Evolutionary conservation across 2,113 vertebrate species (phyloP).

Genomic region (Dicerorhinus sumatrensis): DNA sequence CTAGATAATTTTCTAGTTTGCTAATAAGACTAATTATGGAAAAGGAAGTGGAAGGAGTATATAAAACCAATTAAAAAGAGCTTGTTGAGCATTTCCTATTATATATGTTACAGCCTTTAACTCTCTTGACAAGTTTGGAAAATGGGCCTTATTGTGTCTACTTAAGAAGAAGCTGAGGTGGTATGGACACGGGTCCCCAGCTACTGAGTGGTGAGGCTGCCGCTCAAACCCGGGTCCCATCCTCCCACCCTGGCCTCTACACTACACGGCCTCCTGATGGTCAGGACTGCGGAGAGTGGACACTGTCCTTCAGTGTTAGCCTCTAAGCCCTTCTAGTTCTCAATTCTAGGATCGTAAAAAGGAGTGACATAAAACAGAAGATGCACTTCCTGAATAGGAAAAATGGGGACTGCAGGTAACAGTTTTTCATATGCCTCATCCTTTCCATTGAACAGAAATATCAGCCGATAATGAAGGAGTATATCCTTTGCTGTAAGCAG

Average conservation of each 20-base stretch:
- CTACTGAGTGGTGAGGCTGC: not conserved
- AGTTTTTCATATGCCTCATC: not conserved
- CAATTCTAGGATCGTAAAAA: not conserved
- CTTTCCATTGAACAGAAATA: not conserved
- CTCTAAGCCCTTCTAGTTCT: not conserved
- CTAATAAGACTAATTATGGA: not conserved
- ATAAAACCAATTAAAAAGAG: not conserved
- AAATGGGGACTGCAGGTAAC: not conserved
- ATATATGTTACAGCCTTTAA: not conserved
- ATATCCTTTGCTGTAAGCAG: not conserved
- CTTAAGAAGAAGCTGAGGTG: not conserved
- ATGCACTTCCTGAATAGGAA: not conserved
- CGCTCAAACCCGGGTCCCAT: not conserved
- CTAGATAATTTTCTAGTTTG: not conserved
- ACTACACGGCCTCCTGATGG: not conserved
- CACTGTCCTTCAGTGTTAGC: not conserved
- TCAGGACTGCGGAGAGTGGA: not conserved
- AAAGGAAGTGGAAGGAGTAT: not conserved
- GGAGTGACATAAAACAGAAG: not conserved
- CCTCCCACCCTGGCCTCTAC: not conserved
- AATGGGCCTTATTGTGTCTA: not conserved
- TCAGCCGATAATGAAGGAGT: not conserved
- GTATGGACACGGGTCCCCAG: not conserved
- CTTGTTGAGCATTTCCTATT: not conserved
- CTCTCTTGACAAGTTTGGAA: not conserved